Conservation (phyloP, 2,797 vertebrate genomes). For the Anisognathus igniventris region DNA sequence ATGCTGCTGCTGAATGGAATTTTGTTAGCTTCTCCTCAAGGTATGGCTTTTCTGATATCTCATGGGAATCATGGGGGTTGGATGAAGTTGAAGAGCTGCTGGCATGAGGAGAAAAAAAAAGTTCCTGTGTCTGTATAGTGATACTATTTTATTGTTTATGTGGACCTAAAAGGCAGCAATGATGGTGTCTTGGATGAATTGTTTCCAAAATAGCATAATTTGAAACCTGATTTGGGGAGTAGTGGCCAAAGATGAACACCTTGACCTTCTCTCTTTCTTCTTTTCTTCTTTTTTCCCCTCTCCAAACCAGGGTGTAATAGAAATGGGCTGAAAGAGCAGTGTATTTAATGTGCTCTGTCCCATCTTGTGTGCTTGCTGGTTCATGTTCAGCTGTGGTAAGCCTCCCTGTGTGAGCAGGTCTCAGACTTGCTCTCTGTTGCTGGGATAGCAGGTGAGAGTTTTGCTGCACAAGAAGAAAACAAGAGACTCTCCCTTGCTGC, state of each 20-base stretch:
- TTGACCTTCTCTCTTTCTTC: not conserved
- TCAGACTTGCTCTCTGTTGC: not conserved
- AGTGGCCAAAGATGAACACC: not conserved
- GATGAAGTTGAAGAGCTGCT: not conserved
- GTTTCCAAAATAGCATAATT: not conserved
- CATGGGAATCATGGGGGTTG: not conserved
- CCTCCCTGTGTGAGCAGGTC: not conserved
- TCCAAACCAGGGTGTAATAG: not conserved
- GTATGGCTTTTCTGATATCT: not conserved
- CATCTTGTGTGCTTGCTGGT: not conserved
- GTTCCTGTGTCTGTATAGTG: not conserved
- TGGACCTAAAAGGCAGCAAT: not conserved
- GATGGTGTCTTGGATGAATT: not conserved
- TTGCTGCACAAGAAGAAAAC: not conserved
- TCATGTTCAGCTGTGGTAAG: not conserved
- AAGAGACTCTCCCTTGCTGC: not conserved
- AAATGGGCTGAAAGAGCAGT: not conserved
- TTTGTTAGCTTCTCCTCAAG: not conserved
- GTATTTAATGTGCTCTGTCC: not conserved
- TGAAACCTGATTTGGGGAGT: not conserved
- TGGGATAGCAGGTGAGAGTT: not conserved
- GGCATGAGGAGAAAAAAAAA: accelerated
- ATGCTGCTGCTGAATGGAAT: not conserved
- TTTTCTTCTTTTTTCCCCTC: not conserved
- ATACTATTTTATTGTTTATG: not conserved